Conservation (phyloP, 1,140 invertebrate genomes). For the Platyscapa corneri region DNA sequence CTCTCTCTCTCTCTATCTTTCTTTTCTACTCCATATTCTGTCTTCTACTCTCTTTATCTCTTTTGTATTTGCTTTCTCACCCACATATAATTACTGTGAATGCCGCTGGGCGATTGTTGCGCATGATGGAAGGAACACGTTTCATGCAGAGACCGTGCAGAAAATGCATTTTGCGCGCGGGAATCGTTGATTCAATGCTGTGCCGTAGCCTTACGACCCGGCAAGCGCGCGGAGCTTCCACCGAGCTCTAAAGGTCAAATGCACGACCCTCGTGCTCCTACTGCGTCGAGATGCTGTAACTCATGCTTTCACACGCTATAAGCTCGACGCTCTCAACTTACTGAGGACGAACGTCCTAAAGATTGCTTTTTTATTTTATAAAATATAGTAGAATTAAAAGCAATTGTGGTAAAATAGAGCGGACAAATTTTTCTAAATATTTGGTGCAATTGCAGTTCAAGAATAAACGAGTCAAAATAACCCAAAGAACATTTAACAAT, state of each 20-base stretch:
- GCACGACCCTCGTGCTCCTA: slow-evolving; percentile 12
- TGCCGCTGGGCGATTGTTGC: neutral
- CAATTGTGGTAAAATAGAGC: too few relatives aligned
- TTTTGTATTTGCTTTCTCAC: neutral
- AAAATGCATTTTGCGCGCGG: slow-evolving; percentile 23
- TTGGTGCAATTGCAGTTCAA: too few relatives aligned
- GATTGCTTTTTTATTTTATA: too few relatives aligned
- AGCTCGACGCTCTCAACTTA: neutral
- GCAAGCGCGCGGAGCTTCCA: neutral
- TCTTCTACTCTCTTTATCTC: neutral
- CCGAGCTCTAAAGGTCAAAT: slow-evolving; percentile 32
- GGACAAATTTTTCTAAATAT: too few relatives aligned
- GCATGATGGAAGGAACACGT: neutral
- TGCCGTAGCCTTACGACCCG: neutral
- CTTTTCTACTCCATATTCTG: neutral
- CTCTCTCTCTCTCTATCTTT: neutral
- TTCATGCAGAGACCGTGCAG: neutral
- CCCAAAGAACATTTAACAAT: too few relatives aligned
- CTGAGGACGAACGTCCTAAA: too few relatives aligned
- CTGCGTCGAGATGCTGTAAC: neutral
- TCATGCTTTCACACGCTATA: neutral
- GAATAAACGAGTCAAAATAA: too few relatives aligned
- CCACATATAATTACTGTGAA: neutral
- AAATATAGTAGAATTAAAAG: too few relatives aligned
- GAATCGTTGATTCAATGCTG: slow-evolving; percentile 55